Conservation (phyloP, 2,888 invertebrate genomes). For the Xiphydria camelus region DNA sequence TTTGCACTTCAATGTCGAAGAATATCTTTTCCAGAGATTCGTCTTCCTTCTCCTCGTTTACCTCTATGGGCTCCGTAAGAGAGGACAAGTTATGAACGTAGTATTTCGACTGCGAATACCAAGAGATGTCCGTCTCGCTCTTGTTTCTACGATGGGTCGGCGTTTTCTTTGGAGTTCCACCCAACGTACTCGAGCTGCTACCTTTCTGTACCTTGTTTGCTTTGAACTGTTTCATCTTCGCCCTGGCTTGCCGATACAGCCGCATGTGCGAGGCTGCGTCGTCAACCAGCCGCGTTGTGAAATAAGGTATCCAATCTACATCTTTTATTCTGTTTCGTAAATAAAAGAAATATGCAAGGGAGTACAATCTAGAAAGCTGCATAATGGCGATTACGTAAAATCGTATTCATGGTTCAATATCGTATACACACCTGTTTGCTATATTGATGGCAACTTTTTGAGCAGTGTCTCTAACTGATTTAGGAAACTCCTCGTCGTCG, state of each 20-base stretch:
- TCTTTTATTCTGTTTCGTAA: constrained; percentile 66
- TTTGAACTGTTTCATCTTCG: constrained; percentile 44
- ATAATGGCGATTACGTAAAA: neutral
- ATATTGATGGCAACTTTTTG: constrained; percentile 72
- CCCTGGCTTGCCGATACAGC: constrained; percentile 79
- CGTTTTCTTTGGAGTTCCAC: constrained; percentile 56
- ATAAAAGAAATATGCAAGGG: too few species aligned
- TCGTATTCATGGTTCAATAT: neutral
- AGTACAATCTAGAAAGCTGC: constrained; percentile 7
- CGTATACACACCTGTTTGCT: constrained; percentile 60
- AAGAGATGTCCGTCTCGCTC: constrained; percentile 73
- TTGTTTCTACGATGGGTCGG: constrained; percentile 71
- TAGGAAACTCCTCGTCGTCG: constrained; percentile 74
- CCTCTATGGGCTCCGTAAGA: constrained; percentile 45
- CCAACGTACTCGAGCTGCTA: constrained; percentile 48
- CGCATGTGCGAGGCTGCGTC: constrained; percentile 88
- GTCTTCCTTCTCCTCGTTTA: constrained; percentile 39
- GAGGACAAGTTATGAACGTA: constrained; percentile 58
- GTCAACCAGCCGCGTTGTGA: constrained; percentile 86
- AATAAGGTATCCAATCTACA: constrained; percentile 87
- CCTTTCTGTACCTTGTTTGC: constrained; percentile 41
- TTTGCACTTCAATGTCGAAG: constrained; percentile 85
- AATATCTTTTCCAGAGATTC: constrained; percentile 72
- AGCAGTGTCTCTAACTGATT: constrained; percentile 70
- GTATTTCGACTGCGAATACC: constrained; percentile 70